Conservation (phyloP, 2,113 vertebrate genomes). For the Sorex araneus region DNA sequence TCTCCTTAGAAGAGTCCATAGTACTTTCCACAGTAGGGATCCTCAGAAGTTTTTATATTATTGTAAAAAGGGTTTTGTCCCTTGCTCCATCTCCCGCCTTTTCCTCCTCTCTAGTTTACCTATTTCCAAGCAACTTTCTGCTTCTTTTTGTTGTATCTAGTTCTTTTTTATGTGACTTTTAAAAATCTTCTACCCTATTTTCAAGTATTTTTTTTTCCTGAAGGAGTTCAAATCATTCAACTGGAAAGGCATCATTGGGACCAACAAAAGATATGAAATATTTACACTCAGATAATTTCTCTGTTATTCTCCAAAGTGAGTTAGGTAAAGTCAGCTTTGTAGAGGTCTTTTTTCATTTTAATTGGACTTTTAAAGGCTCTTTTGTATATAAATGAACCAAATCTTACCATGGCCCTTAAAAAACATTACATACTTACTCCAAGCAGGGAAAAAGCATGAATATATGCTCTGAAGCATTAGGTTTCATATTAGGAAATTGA, state of each 20-base stretch:
- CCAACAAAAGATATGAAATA: slow-evolving; percentile 1
- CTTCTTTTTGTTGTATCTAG: slow-evolving; percentile 33
- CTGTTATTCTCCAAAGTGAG: neutral
- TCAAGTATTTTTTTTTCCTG: slow-evolving; percentile 8
- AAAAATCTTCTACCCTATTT: neutral
- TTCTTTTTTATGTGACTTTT: neutral
- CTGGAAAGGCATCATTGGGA: neutral
- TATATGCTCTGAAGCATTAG: neutral
- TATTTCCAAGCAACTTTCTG: slow-evolving; percentile 54
- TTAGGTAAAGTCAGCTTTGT: neutral
- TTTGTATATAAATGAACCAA: slow-evolving; percentile 2
- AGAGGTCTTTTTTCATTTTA: slow-evolving; percentile 7
- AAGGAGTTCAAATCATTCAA: neutral
- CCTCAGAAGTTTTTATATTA: neutral
- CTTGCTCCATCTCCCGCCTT: neutral
- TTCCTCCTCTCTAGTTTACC: neutral
- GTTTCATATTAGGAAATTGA: neutral
- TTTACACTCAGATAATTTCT: slow-evolving; percentile 24
- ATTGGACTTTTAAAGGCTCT: neutral
- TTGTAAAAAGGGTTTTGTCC: slow-evolving; percentile 26
- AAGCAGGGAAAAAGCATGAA: neutral
- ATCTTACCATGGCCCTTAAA: neutral
- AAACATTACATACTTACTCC: slow-evolving; percentile 15
- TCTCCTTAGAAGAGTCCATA: slow-evolving; percentile 4
- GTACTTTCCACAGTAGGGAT: slow-evolving; percentile 28